Evolutionary conservation across 2,113 vertebrate species (phyloP).

Genomic region (Tetrax tetrax): DNA sequence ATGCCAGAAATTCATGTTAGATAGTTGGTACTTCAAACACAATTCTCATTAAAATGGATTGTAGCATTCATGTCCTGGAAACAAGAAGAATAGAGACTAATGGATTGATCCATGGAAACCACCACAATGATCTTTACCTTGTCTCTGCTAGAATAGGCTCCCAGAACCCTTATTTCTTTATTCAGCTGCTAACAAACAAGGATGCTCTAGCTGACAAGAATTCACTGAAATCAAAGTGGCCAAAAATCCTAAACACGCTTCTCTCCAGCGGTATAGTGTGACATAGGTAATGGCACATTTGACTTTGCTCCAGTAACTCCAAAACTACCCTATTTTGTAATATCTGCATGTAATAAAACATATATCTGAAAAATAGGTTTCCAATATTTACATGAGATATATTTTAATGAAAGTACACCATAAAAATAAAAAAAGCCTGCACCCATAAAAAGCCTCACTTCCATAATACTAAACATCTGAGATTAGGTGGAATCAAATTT

Average conservation of each 20-base stretch:
- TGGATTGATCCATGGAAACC: conserved; percentile 8
- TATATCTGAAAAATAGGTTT: not conserved
- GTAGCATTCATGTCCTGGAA: not conserved
- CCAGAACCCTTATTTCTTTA: not conserved
- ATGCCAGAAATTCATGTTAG: not conserved
- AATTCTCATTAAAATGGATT: conserved; percentile 5
- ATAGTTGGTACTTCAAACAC: not conserved
- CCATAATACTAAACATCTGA: not conserved
- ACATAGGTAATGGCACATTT: not conserved
- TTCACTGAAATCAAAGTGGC: not conserved
- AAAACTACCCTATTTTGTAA: not conserved
- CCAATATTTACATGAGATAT: not conserved
- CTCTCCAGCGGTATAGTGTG: not conserved
- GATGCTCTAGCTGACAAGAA: not conserved
- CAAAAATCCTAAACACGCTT: not conserved
- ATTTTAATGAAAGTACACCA: not conserved
- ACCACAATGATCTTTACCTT: not conserved
- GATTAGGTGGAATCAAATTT: conserved; percentile 22
- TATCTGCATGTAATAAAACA: not conserved
- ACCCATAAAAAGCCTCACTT: not conserved
- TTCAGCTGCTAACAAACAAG: not conserved
- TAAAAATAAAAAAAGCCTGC: not conserved
- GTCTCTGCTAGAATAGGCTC: not conserved
- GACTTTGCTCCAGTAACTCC: not conserved
- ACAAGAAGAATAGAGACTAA: conserved; percentile 7